Conservation (phyloP, 2,888 invertebrate genomes). For the Oscheius sp. region DNA sequence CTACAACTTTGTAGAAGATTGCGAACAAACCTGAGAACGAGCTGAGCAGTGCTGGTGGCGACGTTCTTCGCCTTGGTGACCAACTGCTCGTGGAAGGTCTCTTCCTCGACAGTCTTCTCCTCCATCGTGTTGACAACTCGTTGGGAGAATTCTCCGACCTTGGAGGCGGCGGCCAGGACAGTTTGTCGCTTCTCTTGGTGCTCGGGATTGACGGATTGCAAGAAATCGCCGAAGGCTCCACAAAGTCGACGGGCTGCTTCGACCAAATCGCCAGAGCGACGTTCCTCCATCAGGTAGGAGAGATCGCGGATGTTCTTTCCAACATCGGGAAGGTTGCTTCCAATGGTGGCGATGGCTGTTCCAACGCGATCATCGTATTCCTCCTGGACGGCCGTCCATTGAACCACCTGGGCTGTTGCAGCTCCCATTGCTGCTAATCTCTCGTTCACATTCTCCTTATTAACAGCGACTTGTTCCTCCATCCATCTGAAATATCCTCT, state of each 20-base stretch:
- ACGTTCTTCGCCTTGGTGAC: slow-evolving; percentile 93
- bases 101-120: slow-evolving; percentile 80
- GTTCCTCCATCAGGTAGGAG: slow-evolving; percentile 85
- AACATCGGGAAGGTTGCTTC: slow-evolving; percentile 93
- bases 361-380: slow-evolving; percentile 91
- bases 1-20: no score
- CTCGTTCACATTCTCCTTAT: slow-evolving; percentile 93
- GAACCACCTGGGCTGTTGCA: slow-evolving; percentile 95
- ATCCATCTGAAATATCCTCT: slow-evolving; percentile 49
- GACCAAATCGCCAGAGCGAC: slow-evolving; percentile 70
- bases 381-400: slow-evolving; percentile 81
- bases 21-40: slow-evolving; percentile 78
- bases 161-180: slow-evolving; percentile 90
- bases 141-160: slow-evolving; percentile 95
- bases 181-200: slow-evolving; percentile 84
- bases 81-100: slow-evolving; percentile 80
- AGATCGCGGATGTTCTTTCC: slow-evolving; percentile 89
- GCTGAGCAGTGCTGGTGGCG: slow-evolving; percentile 94
- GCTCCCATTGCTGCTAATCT: slow-evolving; percentile 99
- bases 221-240: slow-evolving; percentile 86
- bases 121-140: slow-evolving; percentile 83
- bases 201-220: slow-evolving; percentile 94
- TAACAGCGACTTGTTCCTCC: slow-evolving; percentile 79
- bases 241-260: slow-evolving; percentile 92
- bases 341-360: slow-evolving; percentile 94